phyloP scores from a whole-genome alignment of 2,888 invertebrate genomes.

The Alcis repandata region DNA sequence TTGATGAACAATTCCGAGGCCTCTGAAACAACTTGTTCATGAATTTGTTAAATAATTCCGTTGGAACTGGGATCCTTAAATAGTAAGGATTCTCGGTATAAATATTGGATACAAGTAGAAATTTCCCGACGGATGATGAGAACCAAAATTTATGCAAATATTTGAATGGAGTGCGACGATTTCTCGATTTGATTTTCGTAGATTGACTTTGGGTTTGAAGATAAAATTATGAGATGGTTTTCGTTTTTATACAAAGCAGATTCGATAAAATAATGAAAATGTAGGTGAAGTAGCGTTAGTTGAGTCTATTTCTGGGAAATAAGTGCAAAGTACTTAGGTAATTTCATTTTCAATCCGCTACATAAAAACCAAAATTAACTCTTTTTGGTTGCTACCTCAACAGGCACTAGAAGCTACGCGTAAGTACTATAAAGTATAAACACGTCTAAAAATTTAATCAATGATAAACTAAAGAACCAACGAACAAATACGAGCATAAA shows the following conservation, averaged over 20 bases:
- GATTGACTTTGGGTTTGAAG: constrained; percentile 29
- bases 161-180: constrained; percentile 15
- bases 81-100: constrained; percentile 32
- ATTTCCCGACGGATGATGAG: constrained; percentile 20
- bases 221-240: background rate
- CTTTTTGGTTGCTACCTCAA: too few relatives aligned
- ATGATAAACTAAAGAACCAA: background rate
- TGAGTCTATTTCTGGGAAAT: too few relatives aligned
- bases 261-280: too few relatives aligned
- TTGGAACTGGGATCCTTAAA: constrained; percentile 29
- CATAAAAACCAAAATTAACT: too few relatives aligned
- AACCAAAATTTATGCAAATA: constrained; percentile 23
- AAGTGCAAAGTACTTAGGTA: too few relatives aligned
- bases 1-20: constrained; percentile 17
- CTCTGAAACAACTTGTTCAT: constrained; percentile 39
- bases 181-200: constrained; percentile 37
- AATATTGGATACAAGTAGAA: constrained; percentile 29
- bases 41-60: constrained; percentile 37
- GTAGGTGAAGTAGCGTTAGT: too few relatives aligned
- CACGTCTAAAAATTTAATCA: background rate
- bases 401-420: too few relatives aligned
- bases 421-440: too few relatives aligned
- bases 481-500: background rate
- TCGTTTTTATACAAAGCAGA: background rate
- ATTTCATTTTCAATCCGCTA: too few relatives aligned